Percentiles rank a stretch among this genome's conserved stretches.
Evolutionary conservation across 2,888 invertebrate species (phyloP).

Genomic region (Liopterus haemorrhoidalis): DNA sequence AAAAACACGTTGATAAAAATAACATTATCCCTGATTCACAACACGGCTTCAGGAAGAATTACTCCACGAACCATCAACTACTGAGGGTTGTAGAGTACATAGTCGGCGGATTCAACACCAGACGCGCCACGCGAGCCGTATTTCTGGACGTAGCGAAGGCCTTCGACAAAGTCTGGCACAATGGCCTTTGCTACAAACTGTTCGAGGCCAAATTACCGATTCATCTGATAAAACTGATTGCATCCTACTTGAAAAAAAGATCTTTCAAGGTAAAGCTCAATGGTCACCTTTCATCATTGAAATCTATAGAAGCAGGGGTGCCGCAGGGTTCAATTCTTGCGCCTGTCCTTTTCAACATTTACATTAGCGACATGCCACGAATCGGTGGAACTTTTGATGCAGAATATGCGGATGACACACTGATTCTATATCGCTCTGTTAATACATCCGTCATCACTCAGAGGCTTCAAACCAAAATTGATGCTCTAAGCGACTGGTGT

Average conservation of each 20-base stretch:
- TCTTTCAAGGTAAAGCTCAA: neutral
- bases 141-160: too few relatives aligned
- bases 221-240: neutral
- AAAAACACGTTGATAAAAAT: too few relatives aligned
- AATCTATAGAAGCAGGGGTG: neutral
- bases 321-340: neutral
- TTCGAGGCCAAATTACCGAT: neutral
- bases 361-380: neutral
- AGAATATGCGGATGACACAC: neutral
- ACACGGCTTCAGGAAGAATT: too few relatives aligned
- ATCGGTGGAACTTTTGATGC: neutral
- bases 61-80: too few relatives aligned
- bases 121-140: too few relatives aligned
- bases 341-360: neutral
- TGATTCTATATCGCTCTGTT: too few relatives aligned
- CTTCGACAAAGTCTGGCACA: too few relatives aligned
- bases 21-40: too few relatives aligned
- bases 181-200: neutral
- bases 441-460: neutral
- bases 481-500: neutral
- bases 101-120: too few relatives aligned
- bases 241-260: neutral
- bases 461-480: neutral
- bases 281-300: neutral
- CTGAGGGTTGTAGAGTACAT: too few relatives aligned